These are phyloP conservation scores for Pycnomerus fuliginosus DNA, from an alignment of 2,888 invertebrate species.

Conservation along the genomic window DNA sequence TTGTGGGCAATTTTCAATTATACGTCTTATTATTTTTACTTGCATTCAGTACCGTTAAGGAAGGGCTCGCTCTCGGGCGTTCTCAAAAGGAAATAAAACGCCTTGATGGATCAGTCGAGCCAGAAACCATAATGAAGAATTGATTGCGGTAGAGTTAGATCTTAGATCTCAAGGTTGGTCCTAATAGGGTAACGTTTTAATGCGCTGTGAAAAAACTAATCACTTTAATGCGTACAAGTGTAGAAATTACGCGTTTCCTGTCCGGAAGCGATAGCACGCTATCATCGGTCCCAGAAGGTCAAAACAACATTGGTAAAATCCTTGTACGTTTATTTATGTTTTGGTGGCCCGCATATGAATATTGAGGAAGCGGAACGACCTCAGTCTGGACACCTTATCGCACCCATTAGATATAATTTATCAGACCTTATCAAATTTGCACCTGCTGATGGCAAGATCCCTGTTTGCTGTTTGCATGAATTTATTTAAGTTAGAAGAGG, in stretches of 20 bases:
- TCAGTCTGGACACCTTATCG: no score
- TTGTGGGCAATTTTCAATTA: conserved; percentile 16
- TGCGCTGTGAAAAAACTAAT: conserved; percentile 8
- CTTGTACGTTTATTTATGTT: conserved; percentile 17
- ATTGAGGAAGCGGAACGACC: conserved; percentile 22
- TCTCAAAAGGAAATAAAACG: conserved; percentile 6
- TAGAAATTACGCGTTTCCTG: conserved; percentile 22
- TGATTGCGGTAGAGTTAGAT: neutral
- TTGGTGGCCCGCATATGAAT: conserved; percentile 9
- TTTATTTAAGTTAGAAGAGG: no score
- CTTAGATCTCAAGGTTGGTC: conserved; percentile 1
- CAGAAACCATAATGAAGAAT: conserved; percentile 1
- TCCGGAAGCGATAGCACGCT: conserved; percentile 15
- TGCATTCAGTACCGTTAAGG: conserved; percentile 11
- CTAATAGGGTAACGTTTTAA: conserved; percentile 1
- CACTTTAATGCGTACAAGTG: conserved; percentile 10
- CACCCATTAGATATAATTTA: no score
- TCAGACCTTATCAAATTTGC: no score
- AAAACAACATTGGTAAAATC: conserved; percentile 7
- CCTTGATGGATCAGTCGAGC: conserved; percentile 13
- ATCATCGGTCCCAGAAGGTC: conserved; percentile 13
- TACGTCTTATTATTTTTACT: conserved; percentile 4
- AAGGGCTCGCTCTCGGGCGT: neutral
- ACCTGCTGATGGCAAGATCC: no score
- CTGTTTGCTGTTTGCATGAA: no score